Evolutionary conservation across 2,888 invertebrate genomes (phyloP), one percentile per base, ranked within the genome.

Genomic region (Leucoptera coffeella): DNA sequence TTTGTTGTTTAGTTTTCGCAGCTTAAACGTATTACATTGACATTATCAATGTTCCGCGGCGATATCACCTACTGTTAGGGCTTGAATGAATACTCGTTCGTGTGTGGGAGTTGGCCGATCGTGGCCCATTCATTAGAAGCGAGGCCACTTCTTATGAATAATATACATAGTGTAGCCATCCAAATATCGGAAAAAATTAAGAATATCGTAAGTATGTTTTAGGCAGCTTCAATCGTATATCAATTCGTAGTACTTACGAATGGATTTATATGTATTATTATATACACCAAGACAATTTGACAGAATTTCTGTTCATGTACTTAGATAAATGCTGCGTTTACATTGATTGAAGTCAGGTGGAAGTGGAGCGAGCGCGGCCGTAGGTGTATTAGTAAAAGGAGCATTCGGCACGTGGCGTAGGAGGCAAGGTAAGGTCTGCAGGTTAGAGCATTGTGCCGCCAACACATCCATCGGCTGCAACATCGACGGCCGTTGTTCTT

Each of bases 371-470:
- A 35, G 41, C 57, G 54, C 55, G 58, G 54, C 47, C 51, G 26
- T 26, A 26, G 26, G 35, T 42, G 29, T 35, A 23, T 47, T 42
- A 51, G 57, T 62, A 60, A 62, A 57, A 59, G 57, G 60, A 44
- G 40, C 43, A 32, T 40, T 34, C n/a, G n/a, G n/a, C n/a, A n/a
- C n/a, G n/a, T n/a, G n/a, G 67, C 64, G 69, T 69, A 67, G 69
- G 69, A 61, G 69, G 60, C 67, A 57, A 69, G 65, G 65, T 62
- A 67, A 69, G 69, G 69, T 49, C 65, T 65, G 54, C 65, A 48
- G 45, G 61, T 64, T 60, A 54, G 54, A 54, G 43, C 42, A 58
- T 64, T 61, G 61, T 62, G 50, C 52, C 67, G 61, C 64, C 67
- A 67, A 65, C 67, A 62, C 67, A 48, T 42, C 27, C 19, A 28